Base-by-base conservation (phyloP, 2,113 vertebrate genomes). In the Ceyx melanurus region DNA sequence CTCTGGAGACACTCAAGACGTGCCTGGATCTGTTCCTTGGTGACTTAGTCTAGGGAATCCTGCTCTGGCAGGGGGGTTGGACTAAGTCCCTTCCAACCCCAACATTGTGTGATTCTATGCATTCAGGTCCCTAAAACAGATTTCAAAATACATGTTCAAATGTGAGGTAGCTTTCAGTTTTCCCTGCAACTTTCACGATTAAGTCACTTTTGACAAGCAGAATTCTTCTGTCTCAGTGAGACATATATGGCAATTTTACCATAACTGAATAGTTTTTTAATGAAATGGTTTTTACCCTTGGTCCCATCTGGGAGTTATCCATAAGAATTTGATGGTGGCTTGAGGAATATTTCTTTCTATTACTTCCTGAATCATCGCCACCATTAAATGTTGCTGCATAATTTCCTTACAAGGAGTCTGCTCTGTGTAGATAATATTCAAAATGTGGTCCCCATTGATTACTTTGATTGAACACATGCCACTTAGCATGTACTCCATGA, bases 331-430 rank as follows among this genome's bases (percentile, higher is more conserved):
- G 91, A 91, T 93, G 92, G 48, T 53, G 75, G 78, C 92, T 91
- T 89, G 75, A 86, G 73, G 93, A 91, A 73, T 65, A 61, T 89
- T 86, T 93, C 78, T 78, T 82, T 67, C 79, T 71, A 37, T 86
- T 96, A 85, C 78, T 93, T 92, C 71, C 94, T 93, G 94, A 94
- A 94, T 91, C 94, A 89, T 92, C 78, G 61, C 68, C 70, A 71
- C 79, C 85, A 67, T 93, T 96, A 91, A 96, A 78, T 86, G 79
- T 54, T 89, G 84, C 91, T 77, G 79, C 85, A 89, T 85, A 86
- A 93, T 95, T 93, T 94, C 89, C 87, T 94, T 85, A 78, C 53
- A 66, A 94, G 64, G 82, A 95, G 85, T 29, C 89, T 95, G 92
- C 74, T 94, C 33, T 48, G 53, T 40, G 40, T 43, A 90, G 89